Percentiles rank a stretch among this genome's conserved stretches.
phyloP scores from a whole-genome alignment of 2,113 vertebrate species.

The Petroica traversi region DNA sequence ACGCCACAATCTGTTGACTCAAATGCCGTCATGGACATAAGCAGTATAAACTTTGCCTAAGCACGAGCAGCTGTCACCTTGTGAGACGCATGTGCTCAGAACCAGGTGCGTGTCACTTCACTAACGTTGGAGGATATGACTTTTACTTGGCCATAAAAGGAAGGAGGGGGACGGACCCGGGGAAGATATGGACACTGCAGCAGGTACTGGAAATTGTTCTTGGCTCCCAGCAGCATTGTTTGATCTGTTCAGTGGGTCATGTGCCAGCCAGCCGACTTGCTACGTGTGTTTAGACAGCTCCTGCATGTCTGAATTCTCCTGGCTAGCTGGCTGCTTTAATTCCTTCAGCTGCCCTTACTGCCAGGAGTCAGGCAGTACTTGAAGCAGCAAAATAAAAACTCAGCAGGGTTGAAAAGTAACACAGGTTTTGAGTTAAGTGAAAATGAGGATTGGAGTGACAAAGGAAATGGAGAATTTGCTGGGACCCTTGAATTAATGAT shows the following conservation, averaged over 20 bases:
- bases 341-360: neutral
- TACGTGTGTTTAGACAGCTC: constrained; percentile 49
- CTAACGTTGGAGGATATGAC: neutral
- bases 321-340: constrained; percentile 32
- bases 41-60: neutral
- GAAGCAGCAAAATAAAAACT: neutral
- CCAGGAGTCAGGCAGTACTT: neutral
- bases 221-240: constrained; percentile 50
- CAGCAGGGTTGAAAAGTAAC: neutral
- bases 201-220: constrained; percentile 48
- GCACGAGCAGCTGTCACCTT: constrained; percentile 11
- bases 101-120: neutral
- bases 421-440: neutral
- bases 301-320: constrained; percentile 32
- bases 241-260: constrained; percentile 42
- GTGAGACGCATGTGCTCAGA: constrained; percentile 9
- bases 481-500: neutral
- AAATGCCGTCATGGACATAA: neutral
- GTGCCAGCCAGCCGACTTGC: constrained; percentile 44
- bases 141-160: constrained; percentile 22
- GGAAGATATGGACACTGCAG: neutral
- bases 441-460: neutral
- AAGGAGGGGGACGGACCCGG: neutral
- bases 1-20: neutral
- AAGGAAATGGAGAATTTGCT: neutral